Conservation (phyloP, 2,888 invertebrate genomes). For the Latheticus oryzae region DNA sequence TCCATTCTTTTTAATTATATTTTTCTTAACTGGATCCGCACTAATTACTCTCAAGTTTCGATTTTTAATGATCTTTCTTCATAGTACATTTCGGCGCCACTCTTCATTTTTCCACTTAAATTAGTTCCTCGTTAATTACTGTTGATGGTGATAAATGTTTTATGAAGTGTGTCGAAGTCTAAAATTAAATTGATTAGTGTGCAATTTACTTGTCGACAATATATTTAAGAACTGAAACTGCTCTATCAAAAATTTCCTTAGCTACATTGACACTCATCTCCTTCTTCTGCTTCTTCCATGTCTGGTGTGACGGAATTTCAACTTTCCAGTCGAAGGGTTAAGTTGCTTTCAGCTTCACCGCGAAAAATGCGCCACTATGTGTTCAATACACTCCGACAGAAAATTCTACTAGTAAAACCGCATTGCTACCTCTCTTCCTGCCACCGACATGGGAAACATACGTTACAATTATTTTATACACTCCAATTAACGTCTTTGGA, state of each 20-base stretch:
- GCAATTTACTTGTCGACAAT: conserved; percentile 8
- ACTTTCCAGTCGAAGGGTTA: conserved; percentile 44
- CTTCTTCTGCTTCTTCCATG: too few species aligned
- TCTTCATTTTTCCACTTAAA: conserved; percentile 1
- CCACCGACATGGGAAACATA: conserved; percentile 39
- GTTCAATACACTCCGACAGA: conserved; percentile 40
- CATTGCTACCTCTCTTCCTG: conserved; percentile 38
- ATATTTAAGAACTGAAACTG: conserved; percentile 6
- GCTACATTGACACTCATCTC: too few species aligned
- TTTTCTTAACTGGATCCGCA: too few species aligned
- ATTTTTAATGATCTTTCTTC: conserved; percentile 1
- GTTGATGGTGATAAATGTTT: conserved; percentile 19
- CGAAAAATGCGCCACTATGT: conserved; percentile 43
- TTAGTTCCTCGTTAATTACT: conserved; percentile 7
- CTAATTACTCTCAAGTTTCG: neutral
- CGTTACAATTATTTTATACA: conserved; percentile 40
- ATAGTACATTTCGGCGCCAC: conserved; percentile 9
- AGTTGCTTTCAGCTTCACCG: conserved; percentile 39
- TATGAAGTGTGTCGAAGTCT: conserved; percentile 6
- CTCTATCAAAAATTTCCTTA: conserved; percentile 13
- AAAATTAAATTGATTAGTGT: conserved; percentile 14
- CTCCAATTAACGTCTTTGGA: conserved; percentile 33
- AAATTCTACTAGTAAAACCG: conserved; percentile 38
- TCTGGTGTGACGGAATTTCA: conserved; percentile 46
- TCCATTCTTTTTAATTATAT: neutral